phyloP scores from a whole-genome alignment of 1,140 invertebrate species.

The Sinella curviseta region DNA sequence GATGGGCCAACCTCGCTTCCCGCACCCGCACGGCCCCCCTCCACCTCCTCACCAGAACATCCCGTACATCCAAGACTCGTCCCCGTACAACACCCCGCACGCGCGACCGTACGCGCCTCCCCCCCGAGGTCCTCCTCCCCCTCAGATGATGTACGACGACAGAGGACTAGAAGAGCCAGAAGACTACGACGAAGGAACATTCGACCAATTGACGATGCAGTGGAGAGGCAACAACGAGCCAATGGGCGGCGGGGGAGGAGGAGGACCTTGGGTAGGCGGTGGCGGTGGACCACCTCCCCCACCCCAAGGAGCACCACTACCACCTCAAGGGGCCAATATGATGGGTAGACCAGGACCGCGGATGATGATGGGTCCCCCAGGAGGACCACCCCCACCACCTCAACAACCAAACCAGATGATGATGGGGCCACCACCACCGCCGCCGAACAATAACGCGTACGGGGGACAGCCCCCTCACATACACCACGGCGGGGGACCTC shows the following conservation, averaged over 20 bases:
- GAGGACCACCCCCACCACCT: neutral
- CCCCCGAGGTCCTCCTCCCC: neutral
- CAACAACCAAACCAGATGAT: too few relatives aligned
- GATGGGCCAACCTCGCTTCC: neutral
- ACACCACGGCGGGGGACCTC: neutral
- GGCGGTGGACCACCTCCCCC: too few relatives aligned
- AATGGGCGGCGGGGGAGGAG: neutral
- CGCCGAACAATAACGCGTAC: constrained; percentile 4
- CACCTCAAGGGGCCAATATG: neutral
- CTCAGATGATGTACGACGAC: constrained; percentile 29
- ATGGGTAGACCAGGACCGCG: neutral
- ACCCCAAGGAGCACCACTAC: neutral
- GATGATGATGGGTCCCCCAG: neutral
- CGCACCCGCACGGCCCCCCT: neutral
- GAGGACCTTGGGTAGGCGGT: neutral
- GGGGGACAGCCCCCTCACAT: neutral
- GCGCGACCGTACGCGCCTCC: neutral
- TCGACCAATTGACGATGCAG: constrained; percentile 41
- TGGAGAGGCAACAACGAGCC: constrained; percentile 33
- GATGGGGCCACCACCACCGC: neutral
- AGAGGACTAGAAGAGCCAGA: constrained; percentile 18
- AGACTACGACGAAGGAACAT: constrained; percentile 47
- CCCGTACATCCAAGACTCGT: constrained; percentile 5
- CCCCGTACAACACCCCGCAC: neutral
- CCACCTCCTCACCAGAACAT: neutral